These are phyloP conservation scores for Pavo muticus DNA, from an alignment of 2,113 vertebrate genomes.

Conservation along the genomic window DNA sequence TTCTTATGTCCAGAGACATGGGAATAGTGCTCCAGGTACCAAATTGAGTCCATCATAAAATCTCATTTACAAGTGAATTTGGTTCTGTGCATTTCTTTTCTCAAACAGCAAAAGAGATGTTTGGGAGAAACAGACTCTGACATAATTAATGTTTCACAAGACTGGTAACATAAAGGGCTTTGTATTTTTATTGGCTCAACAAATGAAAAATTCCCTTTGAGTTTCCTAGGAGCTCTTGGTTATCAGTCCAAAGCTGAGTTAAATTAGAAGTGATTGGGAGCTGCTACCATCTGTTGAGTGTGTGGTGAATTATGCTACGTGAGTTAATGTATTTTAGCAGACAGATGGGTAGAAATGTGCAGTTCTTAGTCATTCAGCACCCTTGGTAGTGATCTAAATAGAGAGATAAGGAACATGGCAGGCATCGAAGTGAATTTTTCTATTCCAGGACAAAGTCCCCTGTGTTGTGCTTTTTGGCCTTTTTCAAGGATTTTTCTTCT, in stretches of 20 bases:
- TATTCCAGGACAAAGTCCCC: not conserved
- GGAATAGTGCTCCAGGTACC: not conserved
- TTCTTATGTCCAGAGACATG: not conserved
- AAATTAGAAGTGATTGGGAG: conserved; percentile 43
- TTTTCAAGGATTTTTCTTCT: not conserved
- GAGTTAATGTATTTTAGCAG: conserved; percentile 57
- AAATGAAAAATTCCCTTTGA: not conserved
- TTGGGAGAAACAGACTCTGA: not conserved
- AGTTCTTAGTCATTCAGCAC: conserved; percentile 46
- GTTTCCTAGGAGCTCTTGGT: not conserved
- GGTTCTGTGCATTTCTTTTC: not conserved
- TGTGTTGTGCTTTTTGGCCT: not conserved
- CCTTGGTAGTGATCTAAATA: conserved; percentile 23
- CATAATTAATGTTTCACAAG: not conserved
- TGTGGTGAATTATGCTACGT: conserved; percentile 42
- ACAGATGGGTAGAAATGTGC: conserved; percentile 61
- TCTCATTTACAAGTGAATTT: not conserved
- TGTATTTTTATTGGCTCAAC: not conserved
- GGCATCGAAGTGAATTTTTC: not conserved
- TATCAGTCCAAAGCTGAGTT: conserved; percentile 34
- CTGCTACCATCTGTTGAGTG: conserved; percentile 58
- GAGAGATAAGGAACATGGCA: not conserved
- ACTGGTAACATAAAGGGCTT: not conserved
- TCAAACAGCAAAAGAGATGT: not conserved
- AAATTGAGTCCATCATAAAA: not conserved